A percentile compares a stretch with the other conserved stretches of the same genome.
Conservation (phyloP, 37 sponge, comb jelly and placozoan species). For the Theonella swinhoei region DNA sequence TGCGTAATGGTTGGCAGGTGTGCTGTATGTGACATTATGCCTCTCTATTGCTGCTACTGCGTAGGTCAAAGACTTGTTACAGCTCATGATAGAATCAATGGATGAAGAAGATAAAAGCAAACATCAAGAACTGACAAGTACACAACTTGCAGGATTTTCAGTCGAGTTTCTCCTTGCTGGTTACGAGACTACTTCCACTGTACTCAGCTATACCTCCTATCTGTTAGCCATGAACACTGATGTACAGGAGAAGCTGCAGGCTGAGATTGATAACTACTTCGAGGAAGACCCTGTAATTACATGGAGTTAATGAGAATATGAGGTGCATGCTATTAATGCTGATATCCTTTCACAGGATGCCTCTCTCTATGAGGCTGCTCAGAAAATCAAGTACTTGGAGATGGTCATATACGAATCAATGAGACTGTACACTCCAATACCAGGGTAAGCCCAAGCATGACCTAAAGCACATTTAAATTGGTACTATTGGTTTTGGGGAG, state of each 20-base stretch:
- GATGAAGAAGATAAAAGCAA: slow-evolving; percentile 6
- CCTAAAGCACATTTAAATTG: neutral
- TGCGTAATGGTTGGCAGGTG: too few relatives aligned
- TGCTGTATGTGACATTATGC: neutral
- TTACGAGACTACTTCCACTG: slow-evolving; percentile 66
- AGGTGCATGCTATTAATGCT: too few relatives aligned
- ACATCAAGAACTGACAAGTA: slow-evolving; percentile 30
- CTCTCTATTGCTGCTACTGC: too few relatives aligned
- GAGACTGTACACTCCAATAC: slow-evolving; percentile 53
- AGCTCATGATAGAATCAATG: slow-evolving; percentile 41
- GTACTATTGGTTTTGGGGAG: neutral
- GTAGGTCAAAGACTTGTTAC: slow-evolving; percentile 41
- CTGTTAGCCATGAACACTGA: slow-evolving; percentile 60
- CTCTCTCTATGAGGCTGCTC: slow-evolving; percentile 57
- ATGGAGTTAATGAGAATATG: too few relatives aligned
- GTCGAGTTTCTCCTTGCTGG: slow-evolving; percentile 63
- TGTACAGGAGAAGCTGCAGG: slow-evolving; percentile 41
- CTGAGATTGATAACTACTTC: slow-evolving; percentile 46
- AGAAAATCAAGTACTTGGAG: slow-evolving; percentile 59
- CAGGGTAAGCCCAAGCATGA: slow-evolving; percentile 7
- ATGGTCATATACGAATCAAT: slow-evolving; percentile 59
- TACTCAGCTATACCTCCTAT: slow-evolving; percentile 43
- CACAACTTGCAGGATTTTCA: slow-evolving; percentile 42
- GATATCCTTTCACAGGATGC: slow-evolving; percentile 23
- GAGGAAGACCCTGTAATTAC: slow-evolving; percentile 36